Base-by-base conservation (phyloP, 2,888 invertebrate species). In the Sphinx pinastri region DNA sequence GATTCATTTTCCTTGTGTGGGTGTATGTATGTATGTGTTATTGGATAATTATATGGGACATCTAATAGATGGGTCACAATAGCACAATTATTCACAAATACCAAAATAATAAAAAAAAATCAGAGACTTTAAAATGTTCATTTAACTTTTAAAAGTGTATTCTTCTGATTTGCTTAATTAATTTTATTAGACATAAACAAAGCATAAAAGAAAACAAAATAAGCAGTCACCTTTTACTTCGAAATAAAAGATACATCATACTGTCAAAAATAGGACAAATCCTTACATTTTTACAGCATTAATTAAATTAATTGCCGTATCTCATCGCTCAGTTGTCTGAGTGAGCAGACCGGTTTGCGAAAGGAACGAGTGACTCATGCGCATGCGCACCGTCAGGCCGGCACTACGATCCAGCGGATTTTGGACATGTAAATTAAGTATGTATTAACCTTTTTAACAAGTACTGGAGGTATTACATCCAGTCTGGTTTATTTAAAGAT, bases 301-400 rank as follows among this genome's bases (percentile, higher is more conserved):
- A 38, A 60, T 84, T 79, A 75, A 76, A 77, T 77, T 79, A 79
- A 82, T 78, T 81, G 79, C 77, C 81, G 75, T 78, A 81, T 84
- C 80, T 71, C 75, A 71, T 70, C 72, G 68, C 70, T 77, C 73
- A 73, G 79, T 76, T 70, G 73, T 81, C 68, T 58, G 76, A 71
- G 69, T 59, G 51, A 51, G 69, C 16, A 55, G 74, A 85, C 86
- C 84, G 84, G 88, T 88, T 87, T 76, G 78, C 77, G 70, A 76
- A 75, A 71, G 74, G 68, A 69, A 72, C 72, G 76, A 69, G 77
- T 88, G 88, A 86, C 72, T 88, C 87, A 88, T 70, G 74, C 74
- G 77, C 87, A 88, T 70, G 74, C 74, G 77, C 83, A 81, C 81
- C n/a, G 81, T 79, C 80, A 76, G 71, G 71, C 54, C 52, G 74